These are phyloP conservation scores for Phycodurus eques DNA, from an alignment of 2,113 vertebrate species.

Conservation along the genomic window DNA sequence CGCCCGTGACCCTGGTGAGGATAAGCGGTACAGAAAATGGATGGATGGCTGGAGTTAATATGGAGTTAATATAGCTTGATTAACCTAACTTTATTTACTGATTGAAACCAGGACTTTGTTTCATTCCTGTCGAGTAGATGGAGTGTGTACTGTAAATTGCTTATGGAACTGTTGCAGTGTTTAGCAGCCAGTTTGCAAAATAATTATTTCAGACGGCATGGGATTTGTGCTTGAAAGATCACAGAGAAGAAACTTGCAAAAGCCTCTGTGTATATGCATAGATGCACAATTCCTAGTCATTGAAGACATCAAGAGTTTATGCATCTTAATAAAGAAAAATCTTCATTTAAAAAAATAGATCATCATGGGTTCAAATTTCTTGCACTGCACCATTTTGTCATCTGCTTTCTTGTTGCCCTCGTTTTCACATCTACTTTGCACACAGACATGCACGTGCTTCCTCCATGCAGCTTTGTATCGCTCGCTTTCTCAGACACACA, in stretches of 20 bases:
- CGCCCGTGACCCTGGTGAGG: too few species aligned
- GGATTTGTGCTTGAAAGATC: constrained; percentile 61
- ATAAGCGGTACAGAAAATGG: too few species aligned
- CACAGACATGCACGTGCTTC: constrained; percentile 7
- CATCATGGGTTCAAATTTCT: constrained; percentile 18
- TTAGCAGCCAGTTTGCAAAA: constrained; percentile 50
- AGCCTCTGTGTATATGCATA: constrained; percentile 5
- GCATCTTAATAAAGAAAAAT: not conserved
- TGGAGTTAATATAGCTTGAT: not conserved
- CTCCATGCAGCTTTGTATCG: not conserved
- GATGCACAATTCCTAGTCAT: not conserved
- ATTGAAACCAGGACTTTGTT: constrained; percentile 46
- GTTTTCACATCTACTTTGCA: constrained; percentile 15
- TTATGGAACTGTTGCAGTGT: constrained; percentile 44
- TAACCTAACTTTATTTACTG: constrained; percentile 39
- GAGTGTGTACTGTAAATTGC: constrained; percentile 43
- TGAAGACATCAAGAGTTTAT: not conserved
- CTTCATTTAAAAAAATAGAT: constrained; percentile 27
- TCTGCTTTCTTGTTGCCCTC: constrained; percentile 23
- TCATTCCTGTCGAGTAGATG: constrained; percentile 48
- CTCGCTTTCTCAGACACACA: not conserved
- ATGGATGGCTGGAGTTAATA: too few species aligned
- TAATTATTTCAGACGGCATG: constrained; percentile 66
- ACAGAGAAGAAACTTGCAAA: constrained; percentile 48
- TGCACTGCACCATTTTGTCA: constrained; percentile 22